Evolutionary conservation across 2,113 vertebrate genomes (phyloP), one percentile per base, ranked within the genome.

Genomic region (Onychorhynchus coronatus): DNA sequence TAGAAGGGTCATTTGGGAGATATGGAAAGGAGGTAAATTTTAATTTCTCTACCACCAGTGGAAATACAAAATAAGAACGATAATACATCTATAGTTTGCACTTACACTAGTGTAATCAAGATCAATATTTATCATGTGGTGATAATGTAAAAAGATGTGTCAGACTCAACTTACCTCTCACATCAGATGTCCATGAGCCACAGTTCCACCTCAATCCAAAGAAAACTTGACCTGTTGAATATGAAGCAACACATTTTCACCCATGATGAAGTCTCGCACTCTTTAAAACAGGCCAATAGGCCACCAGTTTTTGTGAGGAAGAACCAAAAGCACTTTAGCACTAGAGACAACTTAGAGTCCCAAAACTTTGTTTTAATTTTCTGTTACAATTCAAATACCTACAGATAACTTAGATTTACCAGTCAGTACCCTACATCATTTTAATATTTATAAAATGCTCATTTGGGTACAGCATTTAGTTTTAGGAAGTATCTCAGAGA

Each of bases 201-300:
- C 39, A 84, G 52, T 31, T 79, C 53, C 2, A 1, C 65, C 71
- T 91, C 50, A 88, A 28, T 77, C 20, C 0, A 0, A 77, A 84
- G 90, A 86, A 91, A 93, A 39, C 28, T 83, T 88, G 88, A 90
- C 92, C 93, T 94, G 76, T 83, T 84, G 79, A 76, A 89, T 37
- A 72, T 11, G 61, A 96, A 92, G 42, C 10, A 90, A 71, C 13
- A 55, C 0, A 59, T 77, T 88, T 90, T 93, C 50, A 95, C 30
- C 18, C 31, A 28, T 24, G 15, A 85, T 50, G 19, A 83, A 59
- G 21, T 41, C 39, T 55, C 55, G 7, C 6, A 5, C 22, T 80
- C 12, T 91, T 76, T n/a, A 70, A 7, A 88, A 27, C 9, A 89
- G 18, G 12, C 12, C 53, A 82, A 74, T 3, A 70, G 72, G 11